Evolutionary conservation across 2,113 vertebrate genomes (phyloP).

Genomic region (Ptilonorhynchus violaceus): DNA sequence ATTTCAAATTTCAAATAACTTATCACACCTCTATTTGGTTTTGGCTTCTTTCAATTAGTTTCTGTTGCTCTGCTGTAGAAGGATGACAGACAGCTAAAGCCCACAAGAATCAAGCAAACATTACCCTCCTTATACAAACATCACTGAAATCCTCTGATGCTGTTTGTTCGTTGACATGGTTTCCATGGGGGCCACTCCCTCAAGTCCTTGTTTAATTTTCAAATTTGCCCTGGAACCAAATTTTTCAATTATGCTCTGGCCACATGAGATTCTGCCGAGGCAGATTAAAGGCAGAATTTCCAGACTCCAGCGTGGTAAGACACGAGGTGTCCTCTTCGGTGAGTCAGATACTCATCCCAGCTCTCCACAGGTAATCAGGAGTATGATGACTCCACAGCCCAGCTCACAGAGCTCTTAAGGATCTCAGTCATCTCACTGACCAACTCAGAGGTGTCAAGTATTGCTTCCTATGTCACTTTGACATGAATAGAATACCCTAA

Average conservation of each 20-base stretch:
- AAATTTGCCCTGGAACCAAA: constrained; percentile 38
- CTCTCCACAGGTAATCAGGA: neutral
- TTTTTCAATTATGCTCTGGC: constrained; percentile 25
- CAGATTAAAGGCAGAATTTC: neutral
- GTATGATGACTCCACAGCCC: neutral
- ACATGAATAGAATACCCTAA: neutral
- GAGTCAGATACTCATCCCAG: neutral
- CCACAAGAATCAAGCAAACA: constrained; percentile 22
- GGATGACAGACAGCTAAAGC: constrained; percentile 27
- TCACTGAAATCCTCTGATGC: constrained; percentile 26
- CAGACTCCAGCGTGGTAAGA: neutral
- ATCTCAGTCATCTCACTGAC: neutral
- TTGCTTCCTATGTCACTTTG: neutral
- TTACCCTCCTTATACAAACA: constrained; percentile 46
- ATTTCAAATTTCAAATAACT: constrained; percentile 8
- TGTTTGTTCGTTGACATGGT: constrained; percentile 15
- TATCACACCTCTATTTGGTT: neutral
- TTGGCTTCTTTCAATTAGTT: constrained; percentile 14
- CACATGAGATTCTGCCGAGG: neutral
- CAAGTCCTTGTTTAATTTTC: constrained; percentile 40
- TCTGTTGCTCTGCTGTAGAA: neutral
- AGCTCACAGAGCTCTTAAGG: neutral
- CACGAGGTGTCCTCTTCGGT: neutral
- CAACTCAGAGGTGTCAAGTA: neutral
- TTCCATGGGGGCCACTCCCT: constrained; percentile 27